Base-by-base conservation (phyloP, 2,113 vertebrate species). In the Hydrochoerus hydrochaeris region DNA sequence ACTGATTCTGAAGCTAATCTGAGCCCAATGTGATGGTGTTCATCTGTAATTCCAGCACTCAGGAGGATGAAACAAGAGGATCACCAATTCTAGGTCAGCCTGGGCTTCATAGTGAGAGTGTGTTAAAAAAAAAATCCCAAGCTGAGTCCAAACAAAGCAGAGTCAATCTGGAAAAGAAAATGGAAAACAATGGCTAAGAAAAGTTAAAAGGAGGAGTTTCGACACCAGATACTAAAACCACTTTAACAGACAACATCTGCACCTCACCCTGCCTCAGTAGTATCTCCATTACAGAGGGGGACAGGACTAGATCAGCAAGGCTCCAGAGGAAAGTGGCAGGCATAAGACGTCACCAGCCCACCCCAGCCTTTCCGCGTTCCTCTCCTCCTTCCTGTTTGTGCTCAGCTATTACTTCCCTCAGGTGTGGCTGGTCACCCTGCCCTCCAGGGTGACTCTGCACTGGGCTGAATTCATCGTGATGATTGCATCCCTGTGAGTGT, bases 1-100 rank as follows among this genome's bases (percentile, higher is more conserved):
- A 82, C 1, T 32, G n/a, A 92, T 46, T 89, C 85, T 89, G 67
- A 90, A 82, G 49, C 63, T 94, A 85, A 94, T 77, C 44, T 77
- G 26, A 77, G 41, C 44, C 26, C 49, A 44, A 8, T 49, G 44
- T 49, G 75, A 38, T 78, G 75, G 24, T 32, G 14, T 46, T 49
- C 75, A 78, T 49, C 75, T 78, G 44, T 32, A 49, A 78, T 8
- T 30, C 44, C 44, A 16, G 28, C 44, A 49, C 75, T 49, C 75
- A 78, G 75, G 75, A 49, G 75, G 28, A 49, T 78, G 44, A 78
- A 32, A 49, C 26, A 44, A 28, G 26, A 77, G 26, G 12, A 32
- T 30, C 26, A 22, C 41, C 28, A 78, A 28, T 78, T 49, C 7
- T 16, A 78, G 75, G 46, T 49, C 75, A 78, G 44, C 75, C 44